Conservation (phyloP, 2,888 invertebrate species). For the Seira ritae region DNA sequence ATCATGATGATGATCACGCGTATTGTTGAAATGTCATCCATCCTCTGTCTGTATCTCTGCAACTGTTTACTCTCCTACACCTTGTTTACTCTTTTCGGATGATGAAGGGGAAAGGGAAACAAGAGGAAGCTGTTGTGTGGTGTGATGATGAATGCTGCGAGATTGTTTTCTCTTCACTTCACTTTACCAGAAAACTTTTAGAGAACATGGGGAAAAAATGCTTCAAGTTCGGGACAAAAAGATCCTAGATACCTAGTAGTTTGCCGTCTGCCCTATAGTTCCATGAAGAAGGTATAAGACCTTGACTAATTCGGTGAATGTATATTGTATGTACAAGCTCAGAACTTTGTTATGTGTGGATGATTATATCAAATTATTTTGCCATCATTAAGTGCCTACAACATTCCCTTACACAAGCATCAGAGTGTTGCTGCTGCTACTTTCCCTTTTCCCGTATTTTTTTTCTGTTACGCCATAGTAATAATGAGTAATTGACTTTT, state of each 20-base stretch:
- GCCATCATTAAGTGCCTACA: not conserved
- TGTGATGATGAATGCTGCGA: not conserved
- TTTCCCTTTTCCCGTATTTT: not conserved
- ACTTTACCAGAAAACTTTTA: too few species aligned
- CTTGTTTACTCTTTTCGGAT: not conserved
- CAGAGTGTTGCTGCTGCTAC: not conserved
- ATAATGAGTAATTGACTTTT: not conserved
- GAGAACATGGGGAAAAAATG: too few species aligned
- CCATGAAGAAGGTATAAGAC: not conserved
- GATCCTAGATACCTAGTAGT: too few species aligned
- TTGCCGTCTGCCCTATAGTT: too few species aligned
- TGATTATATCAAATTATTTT: not conserved
- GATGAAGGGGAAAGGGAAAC: not conserved
- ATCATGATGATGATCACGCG: not conserved
- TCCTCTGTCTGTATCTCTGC: too few species aligned
- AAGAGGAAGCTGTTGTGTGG: not conserved
- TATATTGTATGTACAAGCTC: not conserved
- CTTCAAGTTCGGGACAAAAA: not conserved
- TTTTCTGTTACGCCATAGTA: not conserved
- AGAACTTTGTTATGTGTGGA: not conserved
- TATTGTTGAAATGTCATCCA: not conserved
- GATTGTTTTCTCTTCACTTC: not conserved
- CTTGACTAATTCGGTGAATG: not conserved
- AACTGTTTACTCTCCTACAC: not conserved
- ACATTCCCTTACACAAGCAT: not conserved